Evolutionary conservation across 2,113 vertebrate species (phyloP).

Genomic region (Candoia aspera): DNA sequence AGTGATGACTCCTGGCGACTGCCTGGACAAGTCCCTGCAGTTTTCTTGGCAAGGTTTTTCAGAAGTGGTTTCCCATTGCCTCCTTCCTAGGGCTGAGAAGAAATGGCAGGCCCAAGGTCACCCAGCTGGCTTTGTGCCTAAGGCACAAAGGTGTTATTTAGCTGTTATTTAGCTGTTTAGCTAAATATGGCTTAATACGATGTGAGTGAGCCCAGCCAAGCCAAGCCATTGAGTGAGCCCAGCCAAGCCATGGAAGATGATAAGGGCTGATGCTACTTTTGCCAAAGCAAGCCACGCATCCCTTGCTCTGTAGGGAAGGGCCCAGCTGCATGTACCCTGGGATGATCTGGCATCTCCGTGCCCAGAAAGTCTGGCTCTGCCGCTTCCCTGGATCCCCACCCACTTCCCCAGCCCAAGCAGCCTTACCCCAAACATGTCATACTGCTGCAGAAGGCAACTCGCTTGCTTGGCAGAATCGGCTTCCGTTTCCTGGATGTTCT

Average conservation of each 20-base stretch:
- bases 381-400: neutral
- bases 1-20: too few relatives aligned
- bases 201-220: neutral
- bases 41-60: too few relatives aligned
- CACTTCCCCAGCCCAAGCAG: neutral
- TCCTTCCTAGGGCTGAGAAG: too few relatives aligned
- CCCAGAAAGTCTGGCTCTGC: too few relatives aligned
- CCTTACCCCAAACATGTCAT: slow-evolving; percentile 5
- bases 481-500: neutral
- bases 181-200: neutral
- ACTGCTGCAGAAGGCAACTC: neutral
- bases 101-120: too few relatives aligned
- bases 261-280: neutral
- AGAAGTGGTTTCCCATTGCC: too few relatives aligned
- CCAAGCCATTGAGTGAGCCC: neutral
- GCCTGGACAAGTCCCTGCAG: too few relatives aligned
- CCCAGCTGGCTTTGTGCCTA: too few relatives aligned
- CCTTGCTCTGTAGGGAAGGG: neutral
- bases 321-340: neutral
- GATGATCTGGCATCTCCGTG: neutral
- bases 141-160: too few relatives aligned
- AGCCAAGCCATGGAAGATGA: neutral
- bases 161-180: too few relatives aligned
- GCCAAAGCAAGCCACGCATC: neutral
- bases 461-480: neutral